Conservation (phyloP, 2,113 vertebrate genomes). For the Coregonus clupeaformis region DNA sequence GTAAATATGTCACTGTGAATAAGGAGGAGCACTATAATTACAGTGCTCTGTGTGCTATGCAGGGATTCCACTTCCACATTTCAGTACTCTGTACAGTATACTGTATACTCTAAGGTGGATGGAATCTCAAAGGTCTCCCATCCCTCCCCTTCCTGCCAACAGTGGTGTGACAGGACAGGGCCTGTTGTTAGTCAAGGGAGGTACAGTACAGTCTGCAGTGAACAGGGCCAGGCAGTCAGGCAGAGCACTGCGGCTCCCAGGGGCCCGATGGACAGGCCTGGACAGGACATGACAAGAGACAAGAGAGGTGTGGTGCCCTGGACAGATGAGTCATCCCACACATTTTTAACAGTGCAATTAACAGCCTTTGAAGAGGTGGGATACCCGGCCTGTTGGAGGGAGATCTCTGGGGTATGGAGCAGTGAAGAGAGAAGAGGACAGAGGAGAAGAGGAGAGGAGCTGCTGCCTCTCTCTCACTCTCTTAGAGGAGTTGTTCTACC, state of each 20-base stretch:
- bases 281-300: not conserved
- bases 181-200: not conserved
- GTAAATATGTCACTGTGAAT: not conserved
- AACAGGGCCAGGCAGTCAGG: not conserved
- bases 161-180: no score
- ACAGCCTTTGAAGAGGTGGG: not conserved
- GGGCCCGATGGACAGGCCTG: not conserved
- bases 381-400: not conserved
- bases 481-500: not conserved
- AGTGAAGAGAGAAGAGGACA: not conserved
- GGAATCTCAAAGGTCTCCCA: not conserved
- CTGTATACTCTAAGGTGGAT: not conserved
- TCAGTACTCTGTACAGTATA: not conserved
- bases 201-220: not conserved
- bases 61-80: not conserved
- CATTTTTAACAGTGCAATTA: slow-evolving; percentile 17
- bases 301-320: not conserved
- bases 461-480: not conserved
- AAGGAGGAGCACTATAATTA: not conserved
- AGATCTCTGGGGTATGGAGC: not conserved
- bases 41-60: not conserved
- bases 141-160: not conserved
- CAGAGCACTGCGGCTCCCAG: not conserved
- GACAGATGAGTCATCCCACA: slow-evolving; percentile 1
- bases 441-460: not conserved